Conservation (phyloP, 2,888 invertebrate species). For the Philaethria dido region DNA sequence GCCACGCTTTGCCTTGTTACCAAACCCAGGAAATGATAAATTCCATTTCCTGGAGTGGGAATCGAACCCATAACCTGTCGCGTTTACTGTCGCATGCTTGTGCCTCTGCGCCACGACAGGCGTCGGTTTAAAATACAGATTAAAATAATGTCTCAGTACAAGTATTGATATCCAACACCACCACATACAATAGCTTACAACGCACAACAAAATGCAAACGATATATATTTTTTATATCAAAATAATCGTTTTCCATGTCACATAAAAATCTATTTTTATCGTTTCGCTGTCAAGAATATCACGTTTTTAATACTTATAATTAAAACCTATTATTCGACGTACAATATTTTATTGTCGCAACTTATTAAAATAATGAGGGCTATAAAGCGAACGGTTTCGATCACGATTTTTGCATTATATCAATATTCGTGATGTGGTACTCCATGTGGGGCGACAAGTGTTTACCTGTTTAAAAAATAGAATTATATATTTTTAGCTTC, state of each 20-base stretch:
- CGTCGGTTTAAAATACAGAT: too few relatives aligned
- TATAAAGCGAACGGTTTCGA: conserved; percentile 57
- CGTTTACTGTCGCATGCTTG: too few relatives aligned
- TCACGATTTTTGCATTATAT: conserved; percentile 64
- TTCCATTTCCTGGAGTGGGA: too few relatives aligned
- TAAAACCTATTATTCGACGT: conserved; percentile 8
- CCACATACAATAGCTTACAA: not conserved
- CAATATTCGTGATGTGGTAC: conserved; percentile 35
- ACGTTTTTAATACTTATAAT: conserved; percentile 1
- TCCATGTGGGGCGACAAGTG: conserved; percentile 24
- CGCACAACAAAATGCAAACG: not conserved
- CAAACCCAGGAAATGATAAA: too few relatives aligned
- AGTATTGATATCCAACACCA: not conserved
- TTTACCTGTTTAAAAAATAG: too few relatives aligned
- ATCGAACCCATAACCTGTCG: too few relatives aligned
- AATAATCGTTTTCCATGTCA: conserved; percentile 6
- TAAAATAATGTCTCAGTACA: too few relatives aligned
- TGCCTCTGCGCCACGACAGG: too few relatives aligned
- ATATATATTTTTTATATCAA: not conserved
- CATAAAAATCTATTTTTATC: conserved; percentile 14
- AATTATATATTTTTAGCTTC: too few relatives aligned
- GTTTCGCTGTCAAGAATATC: not conserved
- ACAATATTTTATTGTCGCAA: conserved; percentile 44
- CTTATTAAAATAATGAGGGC: conserved; percentile 58
- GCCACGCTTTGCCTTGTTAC: too few relatives aligned